Evolutionary conservation across 2,888 invertebrate species (phyloP), one percentile per base, ranked within the genome.

Genomic region (Ophion costatus): DNA sequence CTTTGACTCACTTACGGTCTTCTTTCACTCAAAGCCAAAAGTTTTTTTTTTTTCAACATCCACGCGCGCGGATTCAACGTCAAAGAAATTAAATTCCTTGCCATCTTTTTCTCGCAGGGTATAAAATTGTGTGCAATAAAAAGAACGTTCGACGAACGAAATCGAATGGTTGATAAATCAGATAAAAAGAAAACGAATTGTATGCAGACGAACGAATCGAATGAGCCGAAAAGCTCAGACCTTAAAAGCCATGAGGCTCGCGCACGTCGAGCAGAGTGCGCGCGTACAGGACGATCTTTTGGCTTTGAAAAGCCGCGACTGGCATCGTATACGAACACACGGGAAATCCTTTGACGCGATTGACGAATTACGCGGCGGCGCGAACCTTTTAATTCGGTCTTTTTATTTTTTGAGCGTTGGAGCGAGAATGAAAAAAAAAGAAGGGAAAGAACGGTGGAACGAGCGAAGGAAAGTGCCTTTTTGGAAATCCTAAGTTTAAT

Each of bases 301-400:
- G 22, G 2, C 45, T 24, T 14, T 22, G 42, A 45, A 45, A 45
- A 69, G 45, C 24, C 45, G 14, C 42, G 67, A 67, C 22, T 33
- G 10, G 45, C 45, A 69, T 51, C 67, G 17, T 14, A 45, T 10
- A 11, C 45, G 14, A 2, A 45, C 70, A 29, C 24, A 70, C 70
- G 70, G 24, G 56, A 7, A 70, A 70, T 29, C 56, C 70, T 70
- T 70, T 70, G 70, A 70, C 45, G 24, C 45, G 22, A 69, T 69
- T 51, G 14, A 42, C 22, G 24, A 69, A 70, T 56, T 56, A 33
- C 33, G 59, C 22, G n/a, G 22, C 22, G 2, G 38, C 7, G 14
- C 59, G 22, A 3, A 20, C 22, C 59, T 57, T 71, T 71, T 56
- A 70, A 70, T 51, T 70, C 69, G 24, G 17, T 20, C 45, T 42